These are phyloP conservation scores for Kradibia gibbosae DNA, from an alignment of 1,140 invertebrate genomes.

Conservation along the genomic window DNA sequence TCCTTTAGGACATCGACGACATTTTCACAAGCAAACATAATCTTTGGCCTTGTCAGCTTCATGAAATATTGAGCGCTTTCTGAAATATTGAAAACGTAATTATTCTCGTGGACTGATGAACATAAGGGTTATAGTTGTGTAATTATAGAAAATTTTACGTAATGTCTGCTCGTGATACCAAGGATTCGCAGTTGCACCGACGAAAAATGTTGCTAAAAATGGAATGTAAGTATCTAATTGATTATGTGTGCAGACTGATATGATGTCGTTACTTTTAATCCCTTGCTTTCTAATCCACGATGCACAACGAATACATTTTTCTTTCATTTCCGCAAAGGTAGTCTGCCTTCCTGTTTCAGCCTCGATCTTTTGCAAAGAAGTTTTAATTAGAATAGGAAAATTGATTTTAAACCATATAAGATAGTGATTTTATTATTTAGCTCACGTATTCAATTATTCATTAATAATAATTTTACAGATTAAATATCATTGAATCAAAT, in stretches of 20 bases:
- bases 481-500: too few relatives aligned
- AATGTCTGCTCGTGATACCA: constrained; percentile 46
- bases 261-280: constrained; percentile 65
- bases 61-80: constrained; percentile 53
- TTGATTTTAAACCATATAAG: too few relatives aligned
- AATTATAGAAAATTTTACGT: neutral
- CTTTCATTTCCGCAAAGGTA: constrained; percentile 64
- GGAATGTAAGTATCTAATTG: constrained; percentile 70
- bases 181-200: constrained; percentile 61
- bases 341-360: constrained; percentile 68
- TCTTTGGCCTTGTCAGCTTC: constrained; percentile 59
- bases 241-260: constrained; percentile 68
- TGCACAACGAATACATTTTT: constrained; percentile 67
- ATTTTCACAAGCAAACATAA: constrained; percentile 59
- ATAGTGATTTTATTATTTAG: too few relatives aligned
- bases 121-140: neutral
- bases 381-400: too few relatives aligned
- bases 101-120: neutral
- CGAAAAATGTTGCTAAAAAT: constrained; percentile 66
- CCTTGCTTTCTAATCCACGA: constrained; percentile 65
- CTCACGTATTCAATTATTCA: too few relatives aligned
- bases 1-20: constrained; percentile 50
- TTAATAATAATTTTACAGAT: too few relatives aligned
- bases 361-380: constrained; percentile 62
- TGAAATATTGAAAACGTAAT: constrained; percentile 3